These are phyloP conservation scores for Gadopsis marmoratus DNA, from an alignment of 2,797 vertebrate genomes.

Conservation along the genomic window DNA sequence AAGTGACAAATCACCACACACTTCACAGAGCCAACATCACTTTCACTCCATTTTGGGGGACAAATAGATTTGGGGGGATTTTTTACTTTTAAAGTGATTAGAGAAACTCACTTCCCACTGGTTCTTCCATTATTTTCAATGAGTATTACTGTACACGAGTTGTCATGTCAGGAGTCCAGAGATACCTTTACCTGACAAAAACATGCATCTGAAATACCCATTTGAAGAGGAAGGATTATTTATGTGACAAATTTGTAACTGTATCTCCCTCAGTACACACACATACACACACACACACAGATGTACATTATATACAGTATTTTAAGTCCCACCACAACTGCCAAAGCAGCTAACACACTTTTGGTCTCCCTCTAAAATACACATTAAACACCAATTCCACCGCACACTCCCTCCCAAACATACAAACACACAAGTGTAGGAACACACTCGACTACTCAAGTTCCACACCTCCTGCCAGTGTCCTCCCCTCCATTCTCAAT, in stretches of 20 bases:
- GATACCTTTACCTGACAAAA: constrained; percentile 36
- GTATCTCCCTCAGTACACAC: constrained; percentile 6
- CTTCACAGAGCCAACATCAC: constrained; percentile 80
- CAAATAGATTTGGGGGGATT: constrained; percentile 71
- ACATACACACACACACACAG: constrained; percentile 10
- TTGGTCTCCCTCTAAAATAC: constrained; percentile 43
- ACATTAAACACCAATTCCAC: constrained; percentile 66
- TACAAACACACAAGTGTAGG: constrained; percentile 61
- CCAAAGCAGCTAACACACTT: constrained; percentile 46
- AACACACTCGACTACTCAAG: constrained; percentile 61
- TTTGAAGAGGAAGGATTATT: constrained; percentile 38
- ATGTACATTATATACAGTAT: constrained; percentile 20
- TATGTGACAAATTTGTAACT: constrained; percentile 45
- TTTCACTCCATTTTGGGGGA: constrained; percentile 79
- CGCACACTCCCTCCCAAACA: constrained; percentile 55
- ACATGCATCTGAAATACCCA: constrained; percentile 34
- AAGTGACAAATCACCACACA: constrained; percentile 89
- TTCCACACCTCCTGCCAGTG: constrained; percentile 69
- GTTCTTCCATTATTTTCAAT: constrained; percentile 66
- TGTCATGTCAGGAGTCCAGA: constrained; percentile 30
- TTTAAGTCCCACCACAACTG: constrained; percentile 45
- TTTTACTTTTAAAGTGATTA: constrained; percentile 83
- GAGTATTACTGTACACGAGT: constrained; percentile 54
- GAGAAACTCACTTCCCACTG: constrained; percentile 69
- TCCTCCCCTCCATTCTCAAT: constrained; percentile 83